Conservation (phyloP, 2,797 vertebrate species). For the Hephaestus fuliginosus region DNA sequence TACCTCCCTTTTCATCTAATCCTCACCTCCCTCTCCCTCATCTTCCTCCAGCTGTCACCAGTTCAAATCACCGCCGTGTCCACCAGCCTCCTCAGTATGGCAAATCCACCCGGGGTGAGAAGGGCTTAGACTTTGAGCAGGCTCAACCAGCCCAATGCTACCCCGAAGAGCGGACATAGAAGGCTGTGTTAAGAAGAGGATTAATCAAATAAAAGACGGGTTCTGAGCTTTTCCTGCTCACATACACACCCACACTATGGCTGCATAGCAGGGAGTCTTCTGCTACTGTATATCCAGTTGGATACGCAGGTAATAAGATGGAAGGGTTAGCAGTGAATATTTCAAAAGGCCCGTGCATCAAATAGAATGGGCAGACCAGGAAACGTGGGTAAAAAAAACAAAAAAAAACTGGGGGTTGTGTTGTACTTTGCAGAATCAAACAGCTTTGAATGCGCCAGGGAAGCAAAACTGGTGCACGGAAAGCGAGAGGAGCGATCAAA, state of each 20-base stretch:
- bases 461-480: slow-evolving; percentile 45
- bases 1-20: slow-evolving; percentile 46
- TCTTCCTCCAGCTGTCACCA: slow-evolving; percentile 34
- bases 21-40: slow-evolving; percentile 31
- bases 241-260: slow-evolving; percentile 36
- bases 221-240: slow-evolving; percentile 43
- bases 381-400: slow-evolving; percentile 8
- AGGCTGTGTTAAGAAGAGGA: slow-evolving; percentile 63
- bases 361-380: slow-evolving; percentile 51
- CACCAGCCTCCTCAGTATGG: slow-evolving; percentile 43
- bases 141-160: slow-evolving; percentile 36
- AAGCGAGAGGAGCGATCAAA: slow-evolving; percentile 57
- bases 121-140: slow-evolving; percentile 51
- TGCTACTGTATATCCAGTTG: slow-evolving; percentile 42
- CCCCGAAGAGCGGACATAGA: slow-evolving; percentile 46
- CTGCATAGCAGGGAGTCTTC: slow-evolving; percentile 36
- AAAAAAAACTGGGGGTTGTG: not conserved
- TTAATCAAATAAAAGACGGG: slow-evolving; percentile 65
- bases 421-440: slow-evolving; percentile 63
- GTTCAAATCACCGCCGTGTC: slow-evolving; percentile 56
- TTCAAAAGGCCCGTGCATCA: slow-evolving; percentile 72
- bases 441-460: slow-evolving; percentile 40
- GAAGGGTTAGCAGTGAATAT: slow-evolving; percentile 70
- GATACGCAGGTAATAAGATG: slow-evolving; percentile 74
- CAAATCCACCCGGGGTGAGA: slow-evolving; percentile 61